Evolutionary conservation across 1,140 invertebrate species (phyloP), one percentile per base, ranked within the genome.

Genomic region (Artemia franciscana): DNA sequence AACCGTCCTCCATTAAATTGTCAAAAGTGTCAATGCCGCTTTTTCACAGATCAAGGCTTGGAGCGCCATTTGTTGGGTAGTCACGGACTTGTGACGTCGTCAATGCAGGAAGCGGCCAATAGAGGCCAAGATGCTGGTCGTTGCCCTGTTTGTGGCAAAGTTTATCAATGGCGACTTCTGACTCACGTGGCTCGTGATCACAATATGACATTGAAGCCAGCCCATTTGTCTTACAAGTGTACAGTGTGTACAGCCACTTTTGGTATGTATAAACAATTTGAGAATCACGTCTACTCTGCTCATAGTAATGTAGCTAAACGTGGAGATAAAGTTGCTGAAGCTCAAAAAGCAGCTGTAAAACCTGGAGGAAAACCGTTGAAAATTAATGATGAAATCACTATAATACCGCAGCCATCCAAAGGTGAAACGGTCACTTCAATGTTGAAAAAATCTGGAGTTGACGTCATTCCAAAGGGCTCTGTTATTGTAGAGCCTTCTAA

Each of bases 71-170:
- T 94, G 66, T 76, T 95, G 57, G 91, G 91, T 61, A 88, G 88
- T 60, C 91, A 95, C 72, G 89, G 89, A 51, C 78, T 94, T 30
- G 91, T 95, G 18, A 94, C 91, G 39, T 91, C 88, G 59, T 92
- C 90, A 69, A 91, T 95, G 87, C 88, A 93, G 72, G 88, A 92
- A 70, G 88, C 89, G 57, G 89, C 91, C 57, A 92, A 94, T 70
- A 91, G 88, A 71, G 89, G 89, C 66, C 91, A 90, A 73, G 91
- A 94, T 75, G 85, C 86, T 57, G 91, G 91, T 57, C 78, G 91
- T 65, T 94, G 91, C 79, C 90, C 90, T 57, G 83, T 91, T 57
- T 94, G 90, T 78, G 88, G 88, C 71, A 82, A 86, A 73, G 86
- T 91, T 60, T 91, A 89, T 71, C 87, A 91, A 74, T 91, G 86